These are phyloP conservation scores for Falco peregrinus DNA, from an alignment of 2,797 vertebrate genomes.

Conservation along the genomic window DNA sequence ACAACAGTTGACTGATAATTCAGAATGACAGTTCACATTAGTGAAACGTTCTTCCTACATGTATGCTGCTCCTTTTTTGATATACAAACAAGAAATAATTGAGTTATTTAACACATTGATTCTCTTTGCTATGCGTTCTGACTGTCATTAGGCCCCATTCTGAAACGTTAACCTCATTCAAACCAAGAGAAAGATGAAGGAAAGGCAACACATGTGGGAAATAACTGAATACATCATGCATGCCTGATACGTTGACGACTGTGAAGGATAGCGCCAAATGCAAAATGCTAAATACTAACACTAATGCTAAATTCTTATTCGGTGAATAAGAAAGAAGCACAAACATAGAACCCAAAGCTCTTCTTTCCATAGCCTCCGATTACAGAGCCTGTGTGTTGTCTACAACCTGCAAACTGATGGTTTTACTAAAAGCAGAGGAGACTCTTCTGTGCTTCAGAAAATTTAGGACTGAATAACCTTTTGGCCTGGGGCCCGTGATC, in stretches of 20 bases:
- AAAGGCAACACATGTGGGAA: neutral
- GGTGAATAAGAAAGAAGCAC: neutral
- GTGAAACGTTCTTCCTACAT: neutral
- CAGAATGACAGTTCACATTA: neutral
- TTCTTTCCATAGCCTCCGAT: neutral
- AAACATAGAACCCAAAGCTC: neutral
- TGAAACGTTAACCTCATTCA: neutral
- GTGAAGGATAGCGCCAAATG: neutral
- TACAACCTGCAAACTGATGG: neutral
- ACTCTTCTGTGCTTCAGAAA: neutral
- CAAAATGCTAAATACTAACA: neutral
- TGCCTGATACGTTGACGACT: neutral
- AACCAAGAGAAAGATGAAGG: neutral
- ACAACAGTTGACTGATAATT: neutral
- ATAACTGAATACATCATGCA: neutral
- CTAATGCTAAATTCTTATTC: neutral
- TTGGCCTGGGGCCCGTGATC: neutral
- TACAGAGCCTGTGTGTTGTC: neutral
- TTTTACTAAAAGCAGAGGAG: neutral
- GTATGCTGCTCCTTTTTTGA: neutral
- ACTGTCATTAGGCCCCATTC: neutral
- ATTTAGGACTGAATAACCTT: neutral
- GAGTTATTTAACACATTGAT: neutral
- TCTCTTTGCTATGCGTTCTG: neutral
- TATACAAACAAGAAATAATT: constrained; percentile 24